Evolutionary conservation across 2,888 invertebrate species (phyloP).

Genomic region (Rotaria macrura): DNA sequence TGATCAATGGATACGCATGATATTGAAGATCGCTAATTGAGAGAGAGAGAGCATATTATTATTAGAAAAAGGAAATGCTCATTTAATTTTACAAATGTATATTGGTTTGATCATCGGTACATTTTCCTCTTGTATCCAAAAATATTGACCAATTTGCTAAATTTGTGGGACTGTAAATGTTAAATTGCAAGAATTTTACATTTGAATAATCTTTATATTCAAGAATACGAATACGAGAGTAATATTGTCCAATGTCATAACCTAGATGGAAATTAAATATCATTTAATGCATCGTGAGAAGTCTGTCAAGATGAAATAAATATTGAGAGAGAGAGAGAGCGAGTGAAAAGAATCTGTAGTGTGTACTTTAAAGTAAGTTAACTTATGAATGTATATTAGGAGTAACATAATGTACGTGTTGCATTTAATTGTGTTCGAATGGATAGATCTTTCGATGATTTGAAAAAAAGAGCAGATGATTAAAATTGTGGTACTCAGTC

Average conservation of each 20-base stretch:
- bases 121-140: neutral
- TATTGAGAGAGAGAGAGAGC: too few relatives aligned
- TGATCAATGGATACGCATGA: neutral
- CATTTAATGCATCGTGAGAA: too few relatives aligned
- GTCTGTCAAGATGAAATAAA: too few relatives aligned
- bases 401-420: too few relatives aligned
- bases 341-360: too few relatives aligned
- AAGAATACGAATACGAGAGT: slow-evolving; percentile 2
- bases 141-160: neutral
- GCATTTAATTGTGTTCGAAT: too few relatives aligned
- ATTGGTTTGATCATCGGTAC: neutral
- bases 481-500: too few relatives aligned
- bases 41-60: too few relatives aligned
- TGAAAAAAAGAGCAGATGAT: too few relatives aligned
- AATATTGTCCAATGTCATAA: neutral
- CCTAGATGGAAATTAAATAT: neutral
- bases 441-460: too few relatives aligned
- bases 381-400: too few relatives aligned
- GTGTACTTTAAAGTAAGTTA: too few relatives aligned
- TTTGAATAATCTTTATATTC: neutral
- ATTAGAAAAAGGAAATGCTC: neutral
- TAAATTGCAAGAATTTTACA: neutral
- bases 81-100: neutral
- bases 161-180: neutral
- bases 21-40: neutral